A percentile compares a stretch with the other conserved stretches of the same genome.
These are phyloP conservation scores for Esox masquinongy DNA, from an alignment of 2,797 vertebrate genomes.

Conservation along the genomic window DNA sequence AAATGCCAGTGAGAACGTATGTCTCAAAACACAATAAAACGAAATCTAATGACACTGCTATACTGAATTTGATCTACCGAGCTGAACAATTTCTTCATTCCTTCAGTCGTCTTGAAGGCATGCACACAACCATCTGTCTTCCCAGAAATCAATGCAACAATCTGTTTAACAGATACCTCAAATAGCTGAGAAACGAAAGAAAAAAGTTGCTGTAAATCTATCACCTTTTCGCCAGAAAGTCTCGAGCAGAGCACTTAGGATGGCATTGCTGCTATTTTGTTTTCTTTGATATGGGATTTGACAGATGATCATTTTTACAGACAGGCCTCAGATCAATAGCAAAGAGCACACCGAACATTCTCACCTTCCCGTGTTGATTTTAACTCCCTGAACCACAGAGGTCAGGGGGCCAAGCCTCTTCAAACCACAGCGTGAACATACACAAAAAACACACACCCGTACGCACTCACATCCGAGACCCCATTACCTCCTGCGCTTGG, in stretches of 20 bases:
- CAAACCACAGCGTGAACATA: conserved; percentile 20
- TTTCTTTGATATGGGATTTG: conserved; percentile 76
- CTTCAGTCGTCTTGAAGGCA: conserved; percentile 74
- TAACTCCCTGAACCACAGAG: conserved; percentile 30
- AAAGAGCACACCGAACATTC: conserved; percentile 48
- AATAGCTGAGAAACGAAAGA: conserved; percentile 75
- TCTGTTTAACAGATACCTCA: conserved; percentile 82
- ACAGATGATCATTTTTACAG: conserved; percentile 70
- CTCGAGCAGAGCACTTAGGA: conserved; percentile 66
- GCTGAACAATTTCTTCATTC: conserved; percentile 80
- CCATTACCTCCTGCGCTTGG: conserved; percentile 20
- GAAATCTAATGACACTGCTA: conserved; percentile 72
- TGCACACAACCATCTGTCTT: conserved; percentile 79
- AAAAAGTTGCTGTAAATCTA: conserved; percentile 77
- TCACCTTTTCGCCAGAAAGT: conserved; percentile 74
- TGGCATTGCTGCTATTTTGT: conserved; percentile 75
- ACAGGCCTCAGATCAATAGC: conserved; percentile 62
- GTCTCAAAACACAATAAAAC: conserved; percentile 69
- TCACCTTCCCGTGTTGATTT: conserved; percentile 30
- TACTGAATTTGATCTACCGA: conserved; percentile 80
- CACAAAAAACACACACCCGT: conserved; percentile 16
- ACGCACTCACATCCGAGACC: conserved; percentile 16
- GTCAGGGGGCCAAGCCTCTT: conserved; percentile 27
- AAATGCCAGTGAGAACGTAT: conserved; percentile 69
- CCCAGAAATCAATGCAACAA: conserved; percentile 80